Percentiles rank a stretch among this genome's conserved stretches.
Evolutionary conservation across 2,113 vertebrate genomes (phyloP).

Genomic region (Meles meles): DNA sequence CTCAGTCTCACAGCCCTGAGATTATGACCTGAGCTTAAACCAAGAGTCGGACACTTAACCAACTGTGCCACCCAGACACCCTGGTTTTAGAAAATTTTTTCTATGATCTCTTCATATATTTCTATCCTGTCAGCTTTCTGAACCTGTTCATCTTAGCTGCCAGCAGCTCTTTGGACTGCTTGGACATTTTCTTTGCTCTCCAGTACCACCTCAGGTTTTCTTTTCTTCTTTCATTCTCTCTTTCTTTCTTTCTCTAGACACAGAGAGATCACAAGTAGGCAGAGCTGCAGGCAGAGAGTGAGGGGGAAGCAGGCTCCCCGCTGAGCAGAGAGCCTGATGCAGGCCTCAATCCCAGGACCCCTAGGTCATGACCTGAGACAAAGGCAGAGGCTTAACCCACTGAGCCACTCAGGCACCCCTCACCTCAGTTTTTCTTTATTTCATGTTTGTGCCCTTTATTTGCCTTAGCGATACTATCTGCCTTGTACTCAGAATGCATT

Average conservation of each 20-base stretch:
- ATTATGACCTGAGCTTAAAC: not conserved
- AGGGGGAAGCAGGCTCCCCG: too few species aligned
- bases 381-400: too few species aligned
- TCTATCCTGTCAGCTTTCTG: not conserved
- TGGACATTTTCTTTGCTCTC: not conserved
- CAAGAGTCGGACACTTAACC: not conserved
- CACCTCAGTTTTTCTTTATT: not conserved
- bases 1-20: not conserved
- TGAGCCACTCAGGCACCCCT: too few species aligned
- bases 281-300: too few species aligned
- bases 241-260: too few species aligned
- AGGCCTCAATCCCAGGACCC: too few species aligned
- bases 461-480: not conserved
- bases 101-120: not conserved
- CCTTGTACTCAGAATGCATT: not conserved
- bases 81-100: not conserved
- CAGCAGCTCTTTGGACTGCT: not conserved
- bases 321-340: too few species aligned
- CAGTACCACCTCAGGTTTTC: not conserved
- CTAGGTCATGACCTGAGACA: too few species aligned
- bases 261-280: too few species aligned
- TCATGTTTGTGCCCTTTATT: not conserved
- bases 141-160: not conserved
- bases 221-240: not conserved
- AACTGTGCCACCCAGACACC: not conserved